Evolutionary conservation across 2,888 invertebrate genomes (phyloP).

Genomic region (Drosophila koepferae): DNA sequence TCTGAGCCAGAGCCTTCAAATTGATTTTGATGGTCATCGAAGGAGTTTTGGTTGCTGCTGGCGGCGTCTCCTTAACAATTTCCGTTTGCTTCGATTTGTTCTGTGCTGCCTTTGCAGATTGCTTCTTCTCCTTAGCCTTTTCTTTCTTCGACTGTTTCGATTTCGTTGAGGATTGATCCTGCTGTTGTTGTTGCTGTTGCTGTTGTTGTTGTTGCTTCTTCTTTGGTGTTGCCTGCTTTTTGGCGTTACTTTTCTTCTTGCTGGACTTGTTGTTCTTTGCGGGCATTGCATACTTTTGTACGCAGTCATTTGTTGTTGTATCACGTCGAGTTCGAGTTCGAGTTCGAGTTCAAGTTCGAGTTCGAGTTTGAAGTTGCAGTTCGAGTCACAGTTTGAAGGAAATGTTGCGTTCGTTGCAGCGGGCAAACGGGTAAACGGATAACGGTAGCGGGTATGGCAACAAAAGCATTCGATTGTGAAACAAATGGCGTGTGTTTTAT

Average conservation of each 20-base stretch:
- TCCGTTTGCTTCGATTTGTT: slow-evolving; percentile 33
- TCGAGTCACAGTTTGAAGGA: slow-evolving; percentile 28
- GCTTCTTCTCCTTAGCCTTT: slow-evolving; percentile 39
- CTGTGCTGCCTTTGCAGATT: slow-evolving; percentile 34
- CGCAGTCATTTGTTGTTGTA: slow-evolving; percentile 15
- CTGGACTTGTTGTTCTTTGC: slow-evolving; percentile 64
- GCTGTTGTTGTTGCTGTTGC: slow-evolving; percentile 5
- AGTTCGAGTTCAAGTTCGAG: slow-evolving; percentile 30
- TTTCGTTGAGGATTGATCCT: slow-evolving; percentile 3
- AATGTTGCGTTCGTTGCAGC: slow-evolving; percentile 50
- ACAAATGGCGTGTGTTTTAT: slow-evolving; percentile 46
- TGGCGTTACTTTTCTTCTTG: slow-evolving; percentile 55
- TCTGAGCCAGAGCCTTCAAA: slow-evolving; percentile 70
- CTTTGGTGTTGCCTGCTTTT: slow-evolving; percentile 65
- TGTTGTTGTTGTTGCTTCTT: slow-evolving; percentile 37
- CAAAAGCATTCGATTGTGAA: slow-evolving; percentile 72
- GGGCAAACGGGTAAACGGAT: slow-evolving; percentile 58
- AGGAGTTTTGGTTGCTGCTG: slow-evolving; percentile 7
- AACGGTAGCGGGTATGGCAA: slow-evolving; percentile 66
- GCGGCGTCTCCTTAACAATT: slow-evolving; percentile 6
- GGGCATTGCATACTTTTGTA: slow-evolving; percentile 73
- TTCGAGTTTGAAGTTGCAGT: slow-evolving; percentile 9
- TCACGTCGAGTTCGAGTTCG: slow-evolving; percentile 11
- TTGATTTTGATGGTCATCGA: slow-evolving; percentile 78
- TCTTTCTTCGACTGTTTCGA: slow-evolving; percentile 45